phyloP scores from a whole-genome alignment of 2,797 vertebrate genomes.

The Poecilia wingei region DNA sequence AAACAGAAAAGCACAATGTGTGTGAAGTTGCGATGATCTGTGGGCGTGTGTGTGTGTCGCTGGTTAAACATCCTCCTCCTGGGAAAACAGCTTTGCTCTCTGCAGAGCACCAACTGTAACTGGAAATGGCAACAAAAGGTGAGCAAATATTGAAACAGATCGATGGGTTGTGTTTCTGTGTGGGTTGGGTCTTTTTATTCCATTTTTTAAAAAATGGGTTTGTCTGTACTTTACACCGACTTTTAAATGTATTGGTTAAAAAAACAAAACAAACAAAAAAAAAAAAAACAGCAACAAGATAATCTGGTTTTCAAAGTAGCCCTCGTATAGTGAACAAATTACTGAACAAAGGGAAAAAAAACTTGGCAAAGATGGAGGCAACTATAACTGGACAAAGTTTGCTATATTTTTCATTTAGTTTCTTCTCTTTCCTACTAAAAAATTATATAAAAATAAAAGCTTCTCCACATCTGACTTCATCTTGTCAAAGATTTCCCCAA shows the following conservation, averaged over 20 bases:
- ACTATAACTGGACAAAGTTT: not conserved
- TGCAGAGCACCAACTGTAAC: conserved; percentile 41
- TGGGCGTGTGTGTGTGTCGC: conserved; percentile 32
- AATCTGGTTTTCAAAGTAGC: not conserved
- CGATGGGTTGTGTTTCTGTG: conserved; percentile 4
- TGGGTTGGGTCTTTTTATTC: conserved; percentile 6
- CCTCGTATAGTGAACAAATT: not conserved
- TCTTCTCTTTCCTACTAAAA: not conserved
- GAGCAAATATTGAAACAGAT: conserved; percentile 56
- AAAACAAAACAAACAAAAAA: not conserved
- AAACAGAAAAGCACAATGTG: conserved; percentile 11
- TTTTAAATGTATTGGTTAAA: conserved; percentile 34
- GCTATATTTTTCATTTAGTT: not conserved
- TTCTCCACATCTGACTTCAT: not conserved
- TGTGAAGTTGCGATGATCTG: conserved; percentile 9
- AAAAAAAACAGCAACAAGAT: not conserved
- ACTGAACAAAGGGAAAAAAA: not conserved
- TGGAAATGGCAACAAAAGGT: conserved; percentile 50
- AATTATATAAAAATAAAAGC: not conserved
- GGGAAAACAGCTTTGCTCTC: conserved; percentile 53
- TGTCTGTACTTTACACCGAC: not conserved
- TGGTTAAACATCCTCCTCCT: conserved; percentile 59
- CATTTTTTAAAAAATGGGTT: not conserved
- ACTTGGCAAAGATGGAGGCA: not conserved
- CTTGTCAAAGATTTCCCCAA: not conserved